Conservation (phyloP, 92 coral and sea anemone genomes). For the Pocillopora meandrina region DNA sequence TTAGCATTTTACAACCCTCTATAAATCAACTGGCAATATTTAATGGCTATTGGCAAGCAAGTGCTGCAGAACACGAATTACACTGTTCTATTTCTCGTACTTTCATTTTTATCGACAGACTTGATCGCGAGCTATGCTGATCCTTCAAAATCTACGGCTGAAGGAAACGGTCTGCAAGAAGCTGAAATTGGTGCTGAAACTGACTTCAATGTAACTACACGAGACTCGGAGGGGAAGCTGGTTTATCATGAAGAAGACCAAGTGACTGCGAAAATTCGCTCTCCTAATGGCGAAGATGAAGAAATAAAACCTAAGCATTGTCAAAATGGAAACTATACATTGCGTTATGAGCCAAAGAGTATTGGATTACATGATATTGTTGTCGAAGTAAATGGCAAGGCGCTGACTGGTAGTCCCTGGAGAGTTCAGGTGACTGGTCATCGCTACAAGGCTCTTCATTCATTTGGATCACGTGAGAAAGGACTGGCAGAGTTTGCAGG, state of each 20-base stretch:
- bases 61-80: no score
- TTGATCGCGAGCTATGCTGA: background rate
- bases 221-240: constrained; percentile 3
- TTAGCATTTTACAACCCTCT: no score
- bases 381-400: constrained; percentile 24
- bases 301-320: constrained; percentile 41
- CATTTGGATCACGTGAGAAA: background rate
- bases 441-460: background rate
- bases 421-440: constrained; percentile 34
- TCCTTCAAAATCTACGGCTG: background rate
- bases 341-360: constrained; percentile 27
- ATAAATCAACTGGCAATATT: no score
- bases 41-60: no score
- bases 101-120: background rate
- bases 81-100: no score
- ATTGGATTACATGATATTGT: constrained; percentile 41
- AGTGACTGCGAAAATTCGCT: background rate
- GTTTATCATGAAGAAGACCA: background rate
- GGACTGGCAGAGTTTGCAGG: background rate
- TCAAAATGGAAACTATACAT: constrained; percentile 46
- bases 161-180: background rate
- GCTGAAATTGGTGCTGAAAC: background rate
- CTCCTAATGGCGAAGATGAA: constrained; percentile 14
- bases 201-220: background rate
- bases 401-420: constrained; percentile 49